Evolutionary conservation across 2,113 vertebrate genomes (phyloP).

Genomic region (Dunckerocampus dactyliophorus): DNA sequence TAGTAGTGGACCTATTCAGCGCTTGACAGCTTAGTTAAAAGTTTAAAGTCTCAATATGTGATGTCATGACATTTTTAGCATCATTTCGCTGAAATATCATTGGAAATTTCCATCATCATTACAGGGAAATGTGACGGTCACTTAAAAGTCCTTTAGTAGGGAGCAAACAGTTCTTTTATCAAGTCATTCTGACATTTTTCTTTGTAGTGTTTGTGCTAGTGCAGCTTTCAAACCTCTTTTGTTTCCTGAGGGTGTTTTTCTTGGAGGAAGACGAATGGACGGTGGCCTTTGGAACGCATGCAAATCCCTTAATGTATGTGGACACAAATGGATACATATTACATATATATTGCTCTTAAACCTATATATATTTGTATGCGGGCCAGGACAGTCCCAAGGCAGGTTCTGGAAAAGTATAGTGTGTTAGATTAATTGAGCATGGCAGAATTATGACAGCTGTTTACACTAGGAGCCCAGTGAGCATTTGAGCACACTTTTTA

Average conservation of each 20-base stretch:
- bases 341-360: neutral
- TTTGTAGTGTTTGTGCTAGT: conserved; percentile 38
- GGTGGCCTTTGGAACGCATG: conserved; percentile 56
- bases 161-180: conserved; percentile 53
- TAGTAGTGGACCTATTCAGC: conserved; percentile 10
- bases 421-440: conserved; percentile 74
- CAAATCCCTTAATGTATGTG: conserved; percentile 23
- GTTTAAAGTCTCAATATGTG: conserved; percentile 33
- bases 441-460: conserved; percentile 78
- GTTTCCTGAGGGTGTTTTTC: conserved; percentile 50
- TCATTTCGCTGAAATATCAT: conserved; percentile 30
- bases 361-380: conserved; percentile 10
- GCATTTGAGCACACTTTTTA: conserved; percentile 75
- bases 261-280: conserved; percentile 56
- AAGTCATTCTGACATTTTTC: conserved; percentile 52
- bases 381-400: conserved; percentile 39
- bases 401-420: conserved; percentile 71
- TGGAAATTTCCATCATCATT: conserved; percentile 56
- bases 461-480: conserved; percentile 70
- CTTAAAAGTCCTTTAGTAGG: conserved; percentile 46
- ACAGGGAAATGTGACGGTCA: conserved; percentile 29
- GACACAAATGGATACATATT: conserved; percentile 4
- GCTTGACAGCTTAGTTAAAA: conserved; percentile 30
- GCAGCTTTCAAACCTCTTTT: conserved; percentile 22
- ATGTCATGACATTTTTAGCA: conserved; percentile 31